phyloP scores from a whole-genome alignment of 2,888 invertebrate species.

The Podabrus alpinus region DNA sequence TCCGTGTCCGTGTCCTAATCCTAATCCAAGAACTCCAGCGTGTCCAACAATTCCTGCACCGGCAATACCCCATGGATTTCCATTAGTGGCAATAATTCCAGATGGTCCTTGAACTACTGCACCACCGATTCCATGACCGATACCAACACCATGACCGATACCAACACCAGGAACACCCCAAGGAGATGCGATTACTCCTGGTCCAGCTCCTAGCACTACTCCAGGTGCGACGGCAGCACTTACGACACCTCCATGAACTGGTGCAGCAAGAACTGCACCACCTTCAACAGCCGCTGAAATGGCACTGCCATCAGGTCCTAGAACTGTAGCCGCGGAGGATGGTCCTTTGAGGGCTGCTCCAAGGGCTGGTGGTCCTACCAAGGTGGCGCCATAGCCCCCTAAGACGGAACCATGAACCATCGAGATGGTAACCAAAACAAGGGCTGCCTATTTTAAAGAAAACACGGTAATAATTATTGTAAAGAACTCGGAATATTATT shows the following conservation, averaged over 20 bases:
- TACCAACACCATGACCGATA: background rate
- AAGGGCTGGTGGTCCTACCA: conserved; percentile 27
- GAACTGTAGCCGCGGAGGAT: conserved; percentile 22
- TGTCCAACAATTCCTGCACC: background rate
- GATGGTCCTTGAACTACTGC: background rate
- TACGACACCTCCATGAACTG: conserved; percentile 39
- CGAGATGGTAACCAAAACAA: conserved; percentile 13
- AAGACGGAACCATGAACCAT: conserved; percentile 24
- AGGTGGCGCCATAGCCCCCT: conserved; percentile 19
- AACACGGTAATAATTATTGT: background rate
- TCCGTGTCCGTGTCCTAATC: background rate
- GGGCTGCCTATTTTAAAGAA: background rate
- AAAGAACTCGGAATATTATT: background rate
- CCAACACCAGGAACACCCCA: background rate
- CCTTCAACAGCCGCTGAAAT: conserved; percentile 54
- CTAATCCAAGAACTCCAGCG: background rate
- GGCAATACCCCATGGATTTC: background rate
- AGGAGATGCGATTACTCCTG: background rate
- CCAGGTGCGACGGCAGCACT: conserved; percentile 9
- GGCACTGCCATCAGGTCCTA: conserved; percentile 55
- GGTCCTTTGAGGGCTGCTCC: conserved; percentile 27
- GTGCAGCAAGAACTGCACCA: conserved; percentile 52
- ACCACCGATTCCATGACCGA: background rate
- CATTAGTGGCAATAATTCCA: background rate
- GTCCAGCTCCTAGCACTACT: background rate